Percentiles rank a stretch among this genome's conserved stretches.
These are phyloP conservation scores for Drosophila testacea DNA, from an alignment of 2,888 invertebrate genomes.

Conservation along the genomic window DNA sequence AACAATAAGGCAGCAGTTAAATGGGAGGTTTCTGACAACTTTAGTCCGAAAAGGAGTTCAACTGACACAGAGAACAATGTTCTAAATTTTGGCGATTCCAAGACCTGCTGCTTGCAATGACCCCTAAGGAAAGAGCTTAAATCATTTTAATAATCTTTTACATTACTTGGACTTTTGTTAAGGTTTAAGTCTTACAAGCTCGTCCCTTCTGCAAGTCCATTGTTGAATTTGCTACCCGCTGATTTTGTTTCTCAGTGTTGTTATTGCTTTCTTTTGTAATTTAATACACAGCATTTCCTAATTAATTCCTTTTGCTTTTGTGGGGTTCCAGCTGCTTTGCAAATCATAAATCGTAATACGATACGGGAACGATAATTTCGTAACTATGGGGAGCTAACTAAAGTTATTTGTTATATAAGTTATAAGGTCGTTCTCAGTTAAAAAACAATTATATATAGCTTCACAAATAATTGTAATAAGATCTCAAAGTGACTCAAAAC, in stretches of 20 bases:
- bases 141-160: slow-evolving; percentile 70
- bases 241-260: slow-evolving; percentile 14
- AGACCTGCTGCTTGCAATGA: slow-evolving; percentile 8
- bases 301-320: slow-evolving; percentile 66
- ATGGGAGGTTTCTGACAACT: slow-evolving; percentile 13
- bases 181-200: slow-evolving; percentile 25
- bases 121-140: slow-evolving; percentile 49
- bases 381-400: slow-evolving; percentile 23
- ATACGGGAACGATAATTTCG: slow-evolving; percentile 44
- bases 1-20: slow-evolving; percentile 52
- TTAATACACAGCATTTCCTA: slow-evolving; percentile 64
- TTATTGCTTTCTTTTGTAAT: slow-evolving; percentile 48
- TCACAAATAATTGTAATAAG: slow-evolving; percentile 1
- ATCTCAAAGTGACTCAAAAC: not conserved
- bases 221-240: slow-evolving; percentile 48
- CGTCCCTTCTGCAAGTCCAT: slow-evolving; percentile 20
- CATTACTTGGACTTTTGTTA: slow-evolving; percentile 39
- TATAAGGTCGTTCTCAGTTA: not conserved
- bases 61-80: slow-evolving; percentile 47
- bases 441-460: slow-evolving; percentile 6
- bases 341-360: slow-evolving; percentile 59
- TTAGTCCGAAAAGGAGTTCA: slow-evolving; percentile 41
- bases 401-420: slow-evolving; percentile 28
- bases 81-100: slow-evolving; percentile 27
- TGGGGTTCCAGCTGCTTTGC: slow-evolving; percentile 30